Evolutionary conservation across 92 coral and sea anemone species (phyloP), one percentile per base, ranked within the genome.

Genomic region (Chrysogorgia sp.): DNA sequence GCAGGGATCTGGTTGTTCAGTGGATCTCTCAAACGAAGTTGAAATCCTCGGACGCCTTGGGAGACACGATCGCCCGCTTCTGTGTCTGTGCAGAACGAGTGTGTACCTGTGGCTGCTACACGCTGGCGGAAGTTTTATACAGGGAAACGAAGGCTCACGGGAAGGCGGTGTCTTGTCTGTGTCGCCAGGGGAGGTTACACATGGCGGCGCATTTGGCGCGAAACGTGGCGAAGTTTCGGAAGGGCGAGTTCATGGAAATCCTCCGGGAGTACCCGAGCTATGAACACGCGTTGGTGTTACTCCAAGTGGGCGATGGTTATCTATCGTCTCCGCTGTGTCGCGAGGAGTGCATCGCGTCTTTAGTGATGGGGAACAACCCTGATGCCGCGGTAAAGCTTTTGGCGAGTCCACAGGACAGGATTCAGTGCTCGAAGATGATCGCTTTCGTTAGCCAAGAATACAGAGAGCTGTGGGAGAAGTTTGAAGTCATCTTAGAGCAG

Each of bases 201-300:
- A 71, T 52, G 77, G 77, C 77, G 13, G 45, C 33, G 10, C 17
- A 71, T 50, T 35, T 48, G 62, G 77, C 61, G 13, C 48, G 77
- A 29, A 71, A 71, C 23, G 77, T 71, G 5, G 77, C 41, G 32
- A 71, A 71, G 31, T 71, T 71, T 52, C 60, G 77, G 12, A 71
- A 52, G 50, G 14, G 23, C 47, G 62, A 71, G 19, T 71, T 71
- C 77, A 30, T 71, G 77, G 41, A 34, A 7, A 52, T 34, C 24
- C 77, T 71, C 29, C 60, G 57, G n/a, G 60, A 48, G 43, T 71
- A 48, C 62, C 77, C 77, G 22, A 48, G 62, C 50, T 52, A 48
- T 28, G 37, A 17, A 22, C 62, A 48, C 20, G 77, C 77, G 1
- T 3, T 22, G 41, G 24, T 71, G n/a, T 33, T 71, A 25, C 62